phyloP scores from a whole-genome alignment of 1,140 invertebrate species.

The Drosophila equinoxialis region DNA sequence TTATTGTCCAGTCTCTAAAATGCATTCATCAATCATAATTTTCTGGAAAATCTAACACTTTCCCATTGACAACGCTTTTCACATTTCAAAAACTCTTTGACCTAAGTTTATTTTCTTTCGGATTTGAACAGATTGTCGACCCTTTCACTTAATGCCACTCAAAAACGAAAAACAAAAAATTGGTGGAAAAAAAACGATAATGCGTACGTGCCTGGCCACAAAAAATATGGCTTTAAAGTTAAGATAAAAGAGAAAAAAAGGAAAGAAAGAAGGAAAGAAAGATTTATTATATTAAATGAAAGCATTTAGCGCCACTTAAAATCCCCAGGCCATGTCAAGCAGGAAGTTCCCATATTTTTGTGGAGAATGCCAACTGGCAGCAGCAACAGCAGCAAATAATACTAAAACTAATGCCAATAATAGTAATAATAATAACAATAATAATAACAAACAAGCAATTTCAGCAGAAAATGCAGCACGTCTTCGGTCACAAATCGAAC shows the following conservation, averaged over 20 bases:
- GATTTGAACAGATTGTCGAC: conserved; percentile 67
- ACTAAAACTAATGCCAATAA: conserved; percentile 41
- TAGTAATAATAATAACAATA: conserved; percentile 71
- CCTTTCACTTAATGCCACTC: conserved; percentile 73
- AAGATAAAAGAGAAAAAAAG: conserved; percentile 23
- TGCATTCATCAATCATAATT: conserved; percentile 2
- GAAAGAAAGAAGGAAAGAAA: conserved; percentile 39
- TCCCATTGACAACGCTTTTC: conserved; percentile 18
- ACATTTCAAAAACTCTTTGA: conserved; percentile 8
- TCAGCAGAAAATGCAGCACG: conserved; percentile 70
- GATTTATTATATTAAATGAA: conserved; percentile 79
- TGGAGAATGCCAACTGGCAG: conserved; percentile 53
- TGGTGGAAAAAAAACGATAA: conserved; percentile 28
- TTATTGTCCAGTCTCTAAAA: not conserved
- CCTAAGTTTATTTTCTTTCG: conserved; percentile 16
- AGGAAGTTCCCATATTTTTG: conserved; percentile 75
- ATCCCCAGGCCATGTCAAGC: conserved; percentile 57
- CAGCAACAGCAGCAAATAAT: conserved; percentile 21
- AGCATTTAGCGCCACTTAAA: conserved; percentile 80
- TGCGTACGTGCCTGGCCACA: conserved; percentile 68
- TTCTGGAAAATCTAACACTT: conserved; percentile 1
- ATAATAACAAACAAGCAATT: conserved; percentile 78
- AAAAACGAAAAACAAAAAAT: not conserved
- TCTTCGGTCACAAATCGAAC: conserved; percentile 58
- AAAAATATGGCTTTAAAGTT: conserved; percentile 63